Evolutionary conservation across 2,797 vertebrate genomes (phyloP), one percentile per base, ranked within the genome.

Genomic region (Sebastes oblongus): DNA sequence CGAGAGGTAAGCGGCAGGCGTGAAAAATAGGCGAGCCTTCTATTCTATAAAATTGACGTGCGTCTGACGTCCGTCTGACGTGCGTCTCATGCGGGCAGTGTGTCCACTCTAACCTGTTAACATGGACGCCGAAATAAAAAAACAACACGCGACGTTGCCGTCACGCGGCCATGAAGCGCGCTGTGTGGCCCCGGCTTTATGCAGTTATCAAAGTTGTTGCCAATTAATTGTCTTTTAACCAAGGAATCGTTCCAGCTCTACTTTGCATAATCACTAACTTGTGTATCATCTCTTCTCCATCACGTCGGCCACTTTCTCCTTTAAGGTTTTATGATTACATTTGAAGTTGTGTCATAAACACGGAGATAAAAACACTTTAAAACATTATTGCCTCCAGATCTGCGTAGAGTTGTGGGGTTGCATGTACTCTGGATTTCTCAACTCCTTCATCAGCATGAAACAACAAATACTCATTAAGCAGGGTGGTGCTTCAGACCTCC

Each of bases 361-460:
- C 30, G 1, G 10, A 39, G 11, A 36, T 39, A 29, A 58, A 27
- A 46, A 30, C 27, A 62, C 6, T 75, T 50, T 5, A n/a, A 8
- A 39, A 36, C 34, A 14, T 39, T 36, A 55, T 74, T n/a, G 13
- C 8, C 29, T 32, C n/a, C 18, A 12, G 4, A 20, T 18, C 24
- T 62, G n/a, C 30, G 4, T 58, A 29, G 32, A 30, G 11, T 29
- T 18, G 20, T 32, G 11, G 13, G 1, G 27, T 52, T 58, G 29
- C 50, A 52, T n/a, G 20, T 25, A 27, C 22, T 58, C 55, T 42
- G 27, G 2, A 32, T 50, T 56, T 50, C 14, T 65, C 20, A 12
- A 14, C 58, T 30, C 50, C 60, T 58, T 39, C 66, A 78, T 61
- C 32, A 54, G 72, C n/a, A 72, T 27, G 42, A 68, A 78, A 65